phyloP scores from a whole-genome alignment of 2,113 vertebrate species.

The Cnemophilus loriae region DNA sequence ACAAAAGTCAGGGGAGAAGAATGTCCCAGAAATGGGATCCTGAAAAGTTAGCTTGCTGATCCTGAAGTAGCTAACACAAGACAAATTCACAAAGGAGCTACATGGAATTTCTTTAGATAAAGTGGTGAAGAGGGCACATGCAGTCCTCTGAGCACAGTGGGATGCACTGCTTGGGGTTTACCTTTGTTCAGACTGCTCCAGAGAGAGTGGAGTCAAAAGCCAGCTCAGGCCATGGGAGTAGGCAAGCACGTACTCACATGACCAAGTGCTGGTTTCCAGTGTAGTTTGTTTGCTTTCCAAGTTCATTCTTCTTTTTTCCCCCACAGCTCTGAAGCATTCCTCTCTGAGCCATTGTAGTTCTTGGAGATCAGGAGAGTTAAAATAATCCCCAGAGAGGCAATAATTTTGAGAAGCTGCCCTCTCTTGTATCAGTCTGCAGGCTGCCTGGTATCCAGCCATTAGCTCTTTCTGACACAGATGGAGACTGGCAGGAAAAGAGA shows the following conservation, averaged over 20 bases:
- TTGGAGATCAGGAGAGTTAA: neutral
- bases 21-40: neutral
- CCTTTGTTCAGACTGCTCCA: neutral
- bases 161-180: neutral
- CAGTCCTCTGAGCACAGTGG: neutral
- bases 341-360: neutral
- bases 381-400: neutral
- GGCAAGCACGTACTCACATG: fast-evolving
- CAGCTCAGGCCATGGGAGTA: neutral
- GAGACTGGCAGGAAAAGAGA: neutral
- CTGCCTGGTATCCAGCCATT: neutral
- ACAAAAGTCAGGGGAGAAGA: neutral
- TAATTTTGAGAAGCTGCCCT: neutral
- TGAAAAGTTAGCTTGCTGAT: neutral
- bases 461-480: neutral
- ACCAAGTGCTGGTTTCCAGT: neutral
- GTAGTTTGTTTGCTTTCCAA: neutral
- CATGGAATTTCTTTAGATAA: neutral
- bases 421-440: neutral
- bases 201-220: neutral
- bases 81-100: neutral
- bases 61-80: neutral
- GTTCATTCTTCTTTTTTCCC: fast-evolving
- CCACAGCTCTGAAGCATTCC: neutral
- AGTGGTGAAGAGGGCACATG: neutral